A percentile compares a stretch with the other conserved stretches of the same genome.
These are phyloP conservation scores for Novumbra hubbsi DNA, from an alignment of 2,797 vertebrate genomes.

Conservation along the genomic window DNA sequence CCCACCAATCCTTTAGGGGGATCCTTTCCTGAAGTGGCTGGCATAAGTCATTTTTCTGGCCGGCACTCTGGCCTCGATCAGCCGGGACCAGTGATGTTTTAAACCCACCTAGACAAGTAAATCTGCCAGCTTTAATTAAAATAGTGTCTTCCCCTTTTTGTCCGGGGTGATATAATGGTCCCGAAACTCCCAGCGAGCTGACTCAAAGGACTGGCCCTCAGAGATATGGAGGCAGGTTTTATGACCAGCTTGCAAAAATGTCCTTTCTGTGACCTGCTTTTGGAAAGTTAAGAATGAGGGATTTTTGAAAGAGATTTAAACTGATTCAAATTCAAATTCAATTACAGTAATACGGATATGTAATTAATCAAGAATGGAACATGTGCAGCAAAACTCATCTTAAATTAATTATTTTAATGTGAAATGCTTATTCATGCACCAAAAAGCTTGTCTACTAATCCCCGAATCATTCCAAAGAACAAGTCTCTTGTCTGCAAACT, in stretches of 20 bases:
- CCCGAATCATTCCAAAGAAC: too few relatives aligned
- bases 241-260: constrained; percentile 50
- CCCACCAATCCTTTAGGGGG: constrained; percentile 49
- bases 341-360: neutral
- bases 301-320: constrained; percentile 1
- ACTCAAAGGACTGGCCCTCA: constrained; percentile 48
- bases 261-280: constrained; percentile 29
- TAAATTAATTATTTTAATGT: neutral
- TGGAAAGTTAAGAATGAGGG: constrained; percentile 19
- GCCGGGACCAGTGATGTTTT: constrained; percentile 50
- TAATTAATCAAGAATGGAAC: neutral
- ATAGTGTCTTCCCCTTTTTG: constrained; percentile 39
- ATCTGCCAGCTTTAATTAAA: constrained; percentile 79
- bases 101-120: constrained; percentile 66
- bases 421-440: neutral
- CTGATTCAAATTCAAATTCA: neutral
- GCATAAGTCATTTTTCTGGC: constrained; percentile 73
- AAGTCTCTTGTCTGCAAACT: constrained; percentile 46
- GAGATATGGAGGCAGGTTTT: constrained; percentile 43
- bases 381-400: neutral
- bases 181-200: constrained; percentile 50
- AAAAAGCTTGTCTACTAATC: neutral
- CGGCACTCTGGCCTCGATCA: constrained; percentile 54
- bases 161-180: constrained; percentile 57
- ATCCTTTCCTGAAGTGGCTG: constrained; percentile 52